A percentile compares a stretch with the other conserved stretches of the same genome.
Evolutionary conservation across 2,113 vertebrate genomes (phyloP).

Genomic region (Embiotoca jacksoni): DNA sequence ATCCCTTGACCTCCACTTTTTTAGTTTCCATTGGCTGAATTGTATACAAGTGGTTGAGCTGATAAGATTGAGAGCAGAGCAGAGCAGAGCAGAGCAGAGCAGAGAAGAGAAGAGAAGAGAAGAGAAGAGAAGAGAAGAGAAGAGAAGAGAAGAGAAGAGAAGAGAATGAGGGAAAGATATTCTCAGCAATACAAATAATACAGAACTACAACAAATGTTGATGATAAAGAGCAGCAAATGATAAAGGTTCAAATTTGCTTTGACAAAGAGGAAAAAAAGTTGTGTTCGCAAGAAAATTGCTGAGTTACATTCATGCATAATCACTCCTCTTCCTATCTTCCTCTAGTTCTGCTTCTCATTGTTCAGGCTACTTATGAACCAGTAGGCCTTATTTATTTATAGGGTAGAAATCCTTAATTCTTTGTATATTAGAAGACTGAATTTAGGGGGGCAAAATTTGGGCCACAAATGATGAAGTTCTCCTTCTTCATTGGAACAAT

Average conservation of each 20-base stretch:
- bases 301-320: slow-evolving; percentile 74
- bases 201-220: slow-evolving; percentile 50
- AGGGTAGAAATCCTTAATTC: background rate
- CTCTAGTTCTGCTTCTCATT: slow-evolving; percentile 30
- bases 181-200: slow-evolving; percentile 36
- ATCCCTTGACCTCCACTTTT: slow-evolving; percentile 62
- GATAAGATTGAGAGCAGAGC: slow-evolving; percentile 47
- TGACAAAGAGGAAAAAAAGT: slow-evolving; percentile 21
- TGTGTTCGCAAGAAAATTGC: slow-evolving; percentile 32
- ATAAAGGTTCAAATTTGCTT: slow-evolving; percentile 29
- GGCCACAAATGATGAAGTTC: slow-evolving; percentile 2
- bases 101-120: slow-evolving; percentile 40
- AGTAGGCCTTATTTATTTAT: slow-evolving; percentile 1
- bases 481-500: slow-evolving; percentile 5
- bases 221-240: slow-evolving; percentile 54
- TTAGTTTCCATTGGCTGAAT: slow-evolving; percentile 82
- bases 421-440: background rate
- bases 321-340: slow-evolving; percentile 21
- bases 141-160: background rate
- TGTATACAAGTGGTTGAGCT: slow-evolving; percentile 86
- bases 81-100: slow-evolving; percentile 54
- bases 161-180: slow-evolving; percentile 12
- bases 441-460: background rate
- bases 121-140: background rate
- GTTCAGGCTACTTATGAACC: slow-evolving; percentile 26